Percentiles rank a stretch among this genome's conserved stretches.
These are phyloP conservation scores for Bombylius discolor DNA, from an alignment of 2,888 invertebrate genomes.

Conservation along the genomic window DNA sequence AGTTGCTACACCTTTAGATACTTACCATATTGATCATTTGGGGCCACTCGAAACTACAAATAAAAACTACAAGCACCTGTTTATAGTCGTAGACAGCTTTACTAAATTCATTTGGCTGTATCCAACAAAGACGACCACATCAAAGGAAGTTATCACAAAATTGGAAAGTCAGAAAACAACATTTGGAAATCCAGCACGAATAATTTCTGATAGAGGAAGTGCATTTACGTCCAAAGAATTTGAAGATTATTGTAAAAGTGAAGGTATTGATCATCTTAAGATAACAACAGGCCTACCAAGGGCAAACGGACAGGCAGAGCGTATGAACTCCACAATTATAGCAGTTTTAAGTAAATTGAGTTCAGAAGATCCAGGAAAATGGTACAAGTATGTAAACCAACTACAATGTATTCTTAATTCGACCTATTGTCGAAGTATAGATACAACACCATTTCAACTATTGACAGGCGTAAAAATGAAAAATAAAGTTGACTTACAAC, in stretches of 20 bases:
- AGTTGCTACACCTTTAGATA: slow-evolving; percentile 20
- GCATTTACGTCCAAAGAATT: slow-evolving; percentile 28
- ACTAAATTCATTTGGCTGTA: background rate
- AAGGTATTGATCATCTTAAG: slow-evolving; percentile 21
- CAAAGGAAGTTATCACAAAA: slow-evolving; percentile 21
- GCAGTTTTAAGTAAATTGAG: slow-evolving; percentile 24
- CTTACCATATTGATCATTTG: slow-evolving; percentile 17
- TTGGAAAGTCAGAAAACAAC: slow-evolving; percentile 18
- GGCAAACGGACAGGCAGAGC: slow-evolving; percentile 27
- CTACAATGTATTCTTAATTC: slow-evolving; percentile 20
- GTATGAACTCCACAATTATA: slow-evolving; percentile 23
- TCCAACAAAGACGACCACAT: slow-evolving; percentile 14
- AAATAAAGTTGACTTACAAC: background rate
- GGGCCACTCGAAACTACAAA: too few species aligned
- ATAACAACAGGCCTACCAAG: slow-evolving; percentile 22
- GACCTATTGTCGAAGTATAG: slow-evolving; percentile 1
- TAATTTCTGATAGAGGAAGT: slow-evolving; percentile 24
- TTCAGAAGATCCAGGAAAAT: slow-evolving; percentile 20
- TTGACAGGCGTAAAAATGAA: slow-evolving; percentile 6
- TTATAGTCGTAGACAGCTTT: background rate
- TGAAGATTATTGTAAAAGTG: slow-evolving; percentile 21
- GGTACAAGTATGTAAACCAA: slow-evolving; percentile 17
- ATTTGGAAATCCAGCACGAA: slow-evolving; percentile 26
- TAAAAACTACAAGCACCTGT: too few species aligned
- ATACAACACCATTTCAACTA: slow-evolving; percentile 7